These are phyloP conservation scores for Delphinapterus leucas DNA, from an alignment of 2,113 vertebrate species.

Conservation along the genomic window DNA sequence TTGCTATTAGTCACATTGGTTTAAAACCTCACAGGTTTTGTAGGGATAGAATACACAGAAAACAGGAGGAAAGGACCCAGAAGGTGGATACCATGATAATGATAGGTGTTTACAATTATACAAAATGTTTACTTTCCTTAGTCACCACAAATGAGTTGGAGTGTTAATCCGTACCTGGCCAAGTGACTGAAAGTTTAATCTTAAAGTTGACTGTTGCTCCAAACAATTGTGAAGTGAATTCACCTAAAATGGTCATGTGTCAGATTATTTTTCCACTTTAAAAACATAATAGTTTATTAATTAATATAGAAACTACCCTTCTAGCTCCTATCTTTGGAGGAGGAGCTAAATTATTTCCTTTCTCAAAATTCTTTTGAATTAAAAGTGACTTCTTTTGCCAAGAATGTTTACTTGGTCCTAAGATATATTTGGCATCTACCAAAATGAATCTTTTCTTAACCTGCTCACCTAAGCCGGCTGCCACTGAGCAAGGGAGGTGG, in stretches of 20 bases:
- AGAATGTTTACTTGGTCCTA: not conserved
- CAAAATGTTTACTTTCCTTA: not conserved
- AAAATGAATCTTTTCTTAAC: slow-evolving; percentile 13
- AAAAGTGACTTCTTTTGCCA: not conserved
- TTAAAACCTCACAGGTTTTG: not conserved
- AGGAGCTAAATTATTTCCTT: not conserved
- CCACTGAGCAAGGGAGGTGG: not conserved
- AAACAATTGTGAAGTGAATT: not conserved
- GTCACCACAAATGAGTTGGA: not conserved
- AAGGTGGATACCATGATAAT: not conserved
- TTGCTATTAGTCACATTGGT: not conserved
- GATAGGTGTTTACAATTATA: not conserved
- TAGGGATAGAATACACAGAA: not conserved
- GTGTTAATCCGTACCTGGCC: not conserved
- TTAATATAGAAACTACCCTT: not conserved
- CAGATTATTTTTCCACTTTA: not conserved
- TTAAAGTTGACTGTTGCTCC: not conserved
- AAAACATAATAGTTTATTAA: slow-evolving; percentile 1
- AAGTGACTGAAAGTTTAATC: not conserved
- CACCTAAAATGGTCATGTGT: not conserved
- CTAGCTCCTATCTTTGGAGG: not conserved
- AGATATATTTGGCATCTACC: not conserved
- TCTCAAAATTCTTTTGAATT: slow-evolving; percentile 9
- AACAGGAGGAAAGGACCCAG: not conserved
- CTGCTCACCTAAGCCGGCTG: not conserved